These are phyloP conservation scores for Oligia fasciuncula DNA, from an alignment of 2,888 invertebrate species.

Conservation along the genomic window DNA sequence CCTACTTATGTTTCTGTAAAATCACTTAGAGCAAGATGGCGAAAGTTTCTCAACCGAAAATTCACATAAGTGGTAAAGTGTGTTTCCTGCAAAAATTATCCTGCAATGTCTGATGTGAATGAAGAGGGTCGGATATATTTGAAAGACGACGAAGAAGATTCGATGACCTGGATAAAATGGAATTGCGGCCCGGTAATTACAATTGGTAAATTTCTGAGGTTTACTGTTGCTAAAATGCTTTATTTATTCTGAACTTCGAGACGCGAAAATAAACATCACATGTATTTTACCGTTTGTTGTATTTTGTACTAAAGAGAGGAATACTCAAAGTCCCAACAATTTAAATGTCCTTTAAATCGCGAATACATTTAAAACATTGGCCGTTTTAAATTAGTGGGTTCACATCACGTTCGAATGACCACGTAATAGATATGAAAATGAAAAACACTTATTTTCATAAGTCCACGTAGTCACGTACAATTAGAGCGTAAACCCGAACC, in stretches of 20 bases:
- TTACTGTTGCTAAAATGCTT: slow-evolving; percentile 1
- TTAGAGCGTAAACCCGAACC: slow-evolving; percentile 1
- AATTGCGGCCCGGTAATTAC: slow-evolving; percentile 59
- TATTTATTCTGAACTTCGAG: slow-evolving; percentile 26
- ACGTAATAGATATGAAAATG: neutral
- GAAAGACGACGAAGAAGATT: slow-evolving; percentile 47
- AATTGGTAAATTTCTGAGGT: slow-evolving; percentile 54
- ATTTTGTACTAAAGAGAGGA: neutral
- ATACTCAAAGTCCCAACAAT: neutral
- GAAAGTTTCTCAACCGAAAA: slow-evolving; percentile 52
- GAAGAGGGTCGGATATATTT: slow-evolving; percentile 65
- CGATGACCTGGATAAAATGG: slow-evolving; percentile 58
- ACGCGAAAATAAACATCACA: slow-evolving; percentile 13
- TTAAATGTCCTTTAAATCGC: slow-evolving; percentile 10
- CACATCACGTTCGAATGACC: slow-evolving; percentile 13
- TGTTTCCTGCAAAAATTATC: slow-evolving; percentile 61
- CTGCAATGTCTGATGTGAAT: slow-evolving; percentile 53
- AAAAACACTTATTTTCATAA: neutral
- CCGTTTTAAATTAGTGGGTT: neutral
- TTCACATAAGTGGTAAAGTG: slow-evolving; percentile 62
- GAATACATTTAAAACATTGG: slow-evolving; percentile 21
- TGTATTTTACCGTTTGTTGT: neutral
- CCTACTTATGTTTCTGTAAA: slow-evolving; percentile 12
- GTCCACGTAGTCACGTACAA: neutral
- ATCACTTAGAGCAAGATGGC: slow-evolving; percentile 49